A percentile compares a stretch with the other conserved stretches of the same genome.
Conservation (phyloP, 2,888 invertebrate genomes). For the Agrypnus murinus region DNA sequence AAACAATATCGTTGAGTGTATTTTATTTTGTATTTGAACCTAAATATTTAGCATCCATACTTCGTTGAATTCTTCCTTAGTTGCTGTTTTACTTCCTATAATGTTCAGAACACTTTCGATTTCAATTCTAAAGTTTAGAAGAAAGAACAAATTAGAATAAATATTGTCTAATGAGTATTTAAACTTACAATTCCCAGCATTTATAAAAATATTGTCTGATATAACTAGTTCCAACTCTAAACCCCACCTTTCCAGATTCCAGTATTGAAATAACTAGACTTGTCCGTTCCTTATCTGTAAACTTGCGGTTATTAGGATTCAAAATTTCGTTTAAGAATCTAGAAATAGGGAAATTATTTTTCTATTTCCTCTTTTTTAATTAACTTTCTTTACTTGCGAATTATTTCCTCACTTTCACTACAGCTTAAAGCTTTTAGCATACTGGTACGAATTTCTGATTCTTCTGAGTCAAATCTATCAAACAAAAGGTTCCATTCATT, state of each 20-base stretch:
- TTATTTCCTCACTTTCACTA: conserved; percentile 37
- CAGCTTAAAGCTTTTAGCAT: conserved; percentile 53
- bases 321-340: not conserved
- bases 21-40: too few relatives aligned
- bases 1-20: not conserved
- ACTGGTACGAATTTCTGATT: conserved; percentile 24
- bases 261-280: not conserved
- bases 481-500: conserved; percentile 79
- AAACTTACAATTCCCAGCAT: conserved; percentile 1
- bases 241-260: not conserved
- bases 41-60: not conserved
- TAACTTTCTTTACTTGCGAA: conserved; percentile 41
- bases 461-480: conserved; percentile 65
- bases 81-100: not conserved
- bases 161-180: too few relatives aligned
- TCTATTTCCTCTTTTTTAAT: too few relatives aligned
- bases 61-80: not conserved
- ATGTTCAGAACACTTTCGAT: not conserved
- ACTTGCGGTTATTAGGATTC: not conserved
- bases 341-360: not conserved
- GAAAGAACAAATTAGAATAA: too few relatives aligned
- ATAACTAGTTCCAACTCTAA: not conserved
- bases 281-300: not conserved
- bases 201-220: not conserved
- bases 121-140: too few relatives aligned